phyloP scores from a whole-genome alignment of 2,888 invertebrate species.

The Latrodectus elegans region DNA sequence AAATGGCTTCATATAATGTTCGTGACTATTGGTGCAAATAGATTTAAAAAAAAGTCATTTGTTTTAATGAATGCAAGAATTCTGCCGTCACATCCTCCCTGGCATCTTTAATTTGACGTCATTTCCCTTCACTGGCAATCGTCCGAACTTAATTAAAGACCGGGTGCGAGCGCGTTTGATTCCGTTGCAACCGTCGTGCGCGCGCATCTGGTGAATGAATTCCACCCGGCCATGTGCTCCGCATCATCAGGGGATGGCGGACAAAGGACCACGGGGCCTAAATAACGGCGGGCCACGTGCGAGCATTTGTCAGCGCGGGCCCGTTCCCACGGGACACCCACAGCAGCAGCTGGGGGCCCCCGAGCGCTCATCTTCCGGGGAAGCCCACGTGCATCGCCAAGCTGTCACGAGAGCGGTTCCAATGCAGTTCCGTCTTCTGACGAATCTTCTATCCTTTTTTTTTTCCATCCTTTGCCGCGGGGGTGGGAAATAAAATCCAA shows the following conservation, averaged over 20 bases:
- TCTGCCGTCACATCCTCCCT: too few species aligned
- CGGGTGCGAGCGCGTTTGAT: background rate
- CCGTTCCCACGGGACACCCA: conserved; percentile 62
- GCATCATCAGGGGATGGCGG: conserved; percentile 37
- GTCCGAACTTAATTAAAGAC: conserved; percentile 20
- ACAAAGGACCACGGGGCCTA: conserved; percentile 42
- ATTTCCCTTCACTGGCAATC: background rate
- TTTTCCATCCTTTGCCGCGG: background rate
- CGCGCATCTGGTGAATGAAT: conserved; percentile 40
- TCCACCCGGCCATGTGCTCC: conserved; percentile 20
- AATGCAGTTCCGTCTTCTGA: background rate
- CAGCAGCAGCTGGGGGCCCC: conserved; percentile 42
- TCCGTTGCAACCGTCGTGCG: conserved; percentile 14
- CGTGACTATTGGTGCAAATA: too few species aligned
- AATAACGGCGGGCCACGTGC: conserved; percentile 46
- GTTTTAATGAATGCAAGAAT: too few species aligned
- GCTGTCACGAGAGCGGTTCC: background rate
- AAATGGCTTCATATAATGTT: too few species aligned
- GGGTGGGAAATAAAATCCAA: too few species aligned
- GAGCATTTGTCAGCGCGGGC: conserved; percentile 29
- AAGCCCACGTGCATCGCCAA: conserved; percentile 5
- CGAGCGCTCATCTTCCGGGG: conserved; percentile 30
- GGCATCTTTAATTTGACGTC: too few species aligned
- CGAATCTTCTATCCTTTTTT: background rate
- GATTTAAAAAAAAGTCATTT: too few species aligned